Conservation (phyloP, 2,797 vertebrate genomes). For the Gouania willdenowi region DNA sequence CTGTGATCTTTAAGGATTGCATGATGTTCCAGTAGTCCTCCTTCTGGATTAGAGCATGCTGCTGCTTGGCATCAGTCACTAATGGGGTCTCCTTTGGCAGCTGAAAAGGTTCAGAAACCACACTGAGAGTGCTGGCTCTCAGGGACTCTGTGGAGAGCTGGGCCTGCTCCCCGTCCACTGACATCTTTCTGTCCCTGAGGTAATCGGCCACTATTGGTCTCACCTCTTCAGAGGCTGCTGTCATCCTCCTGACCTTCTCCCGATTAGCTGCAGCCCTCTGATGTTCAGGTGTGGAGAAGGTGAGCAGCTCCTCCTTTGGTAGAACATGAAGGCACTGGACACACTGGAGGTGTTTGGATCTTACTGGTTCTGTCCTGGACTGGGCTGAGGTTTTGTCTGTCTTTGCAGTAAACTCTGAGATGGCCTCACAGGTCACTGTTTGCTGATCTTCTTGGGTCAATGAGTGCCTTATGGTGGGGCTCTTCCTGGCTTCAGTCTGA, state of each 20-base stretch:
- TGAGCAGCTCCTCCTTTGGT: constrained; percentile 73
- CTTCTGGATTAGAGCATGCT: constrained; percentile 73
- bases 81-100: constrained; percentile 75
- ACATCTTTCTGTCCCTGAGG: constrained; percentile 55
- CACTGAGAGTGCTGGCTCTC: constrained; percentile 51
- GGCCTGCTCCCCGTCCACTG: constrained; percentile 40
- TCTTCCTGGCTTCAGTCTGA: constrained; percentile 50
- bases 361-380: constrained; percentile 44
- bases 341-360: constrained; percentile 61
- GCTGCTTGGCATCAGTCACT: constrained; percentile 46
- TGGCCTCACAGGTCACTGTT: constrained; percentile 53
- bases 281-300: constrained; percentile 48
- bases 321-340: constrained; percentile 51
- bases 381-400: constrained; percentile 25
- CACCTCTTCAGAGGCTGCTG: constrained; percentile 67
- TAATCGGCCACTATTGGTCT: constrained; percentile 59
- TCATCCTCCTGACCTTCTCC: constrained; percentile 65
- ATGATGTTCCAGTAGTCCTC: constrained; percentile 73
- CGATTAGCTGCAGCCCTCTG: constrained; percentile 61
- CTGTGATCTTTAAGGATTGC: constrained; percentile 66
- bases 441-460: constrained; percentile 62
- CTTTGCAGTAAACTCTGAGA: constrained; percentile 42
- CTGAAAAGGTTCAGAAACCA: constrained; percentile 56
- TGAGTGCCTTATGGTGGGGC: constrained; percentile 53
- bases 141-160: constrained; percentile 52